Conservation (phyloP, 2,113 vertebrate genomes). For the Platichthys flesus region DNA sequence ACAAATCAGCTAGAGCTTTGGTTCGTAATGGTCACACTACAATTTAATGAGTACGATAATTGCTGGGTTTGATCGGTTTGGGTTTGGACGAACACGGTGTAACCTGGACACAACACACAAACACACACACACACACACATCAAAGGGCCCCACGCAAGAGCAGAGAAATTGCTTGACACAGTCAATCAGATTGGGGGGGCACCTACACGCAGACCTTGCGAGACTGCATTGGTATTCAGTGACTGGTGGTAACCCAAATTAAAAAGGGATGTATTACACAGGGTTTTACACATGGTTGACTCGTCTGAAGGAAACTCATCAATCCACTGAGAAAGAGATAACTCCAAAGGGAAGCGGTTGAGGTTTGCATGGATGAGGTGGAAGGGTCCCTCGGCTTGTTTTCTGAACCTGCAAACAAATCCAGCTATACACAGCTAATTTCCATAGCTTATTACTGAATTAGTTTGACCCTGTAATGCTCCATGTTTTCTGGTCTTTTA, state of each 20-base stretch:
- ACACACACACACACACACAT: neutral
- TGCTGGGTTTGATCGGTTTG: neutral
- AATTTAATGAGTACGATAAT: neutral
- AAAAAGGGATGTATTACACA: constrained; percentile 70
- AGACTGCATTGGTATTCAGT: constrained; percentile 60
- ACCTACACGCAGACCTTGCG: constrained; percentile 1
- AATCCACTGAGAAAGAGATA: constrained; percentile 54
- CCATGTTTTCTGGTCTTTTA: neutral
- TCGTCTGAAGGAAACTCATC: constrained; percentile 63
- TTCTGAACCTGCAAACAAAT: constrained; percentile 37
- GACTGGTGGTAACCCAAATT: constrained; percentile 51
- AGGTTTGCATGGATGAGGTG: neutral
- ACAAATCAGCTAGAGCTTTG: too few species aligned
- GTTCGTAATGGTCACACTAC: neutral
- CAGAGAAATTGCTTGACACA: neutral
- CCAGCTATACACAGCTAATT: neutral
- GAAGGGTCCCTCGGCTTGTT: constrained; percentile 6
- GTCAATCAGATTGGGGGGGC: constrained; percentile 16
- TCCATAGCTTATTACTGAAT: neutral
- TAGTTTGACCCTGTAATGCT: neutral
- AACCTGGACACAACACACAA: neutral
- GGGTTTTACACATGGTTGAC: constrained; percentile 67
- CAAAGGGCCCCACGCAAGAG: neutral
- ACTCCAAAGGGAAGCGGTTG: constrained; percentile 8
- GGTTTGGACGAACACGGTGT: too few species aligned